Conservation (phyloP, 2,797 vertebrate species). For the Hemibagrus guttatus region DNA sequence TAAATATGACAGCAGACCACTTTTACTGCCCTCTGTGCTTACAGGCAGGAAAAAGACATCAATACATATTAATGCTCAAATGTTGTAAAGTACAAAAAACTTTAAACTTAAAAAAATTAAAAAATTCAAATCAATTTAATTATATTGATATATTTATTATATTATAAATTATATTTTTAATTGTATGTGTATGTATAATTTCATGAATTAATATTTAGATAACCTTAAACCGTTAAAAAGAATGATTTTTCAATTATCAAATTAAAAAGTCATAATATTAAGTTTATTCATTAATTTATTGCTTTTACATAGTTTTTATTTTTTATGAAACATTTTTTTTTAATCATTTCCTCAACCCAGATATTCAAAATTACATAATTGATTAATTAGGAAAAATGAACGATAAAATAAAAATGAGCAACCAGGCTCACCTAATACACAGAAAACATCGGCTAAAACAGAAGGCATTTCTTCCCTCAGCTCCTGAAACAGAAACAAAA, state of each 20-base stretch:
- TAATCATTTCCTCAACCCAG: background rate
- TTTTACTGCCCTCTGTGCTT: background rate
- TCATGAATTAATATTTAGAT: no score
- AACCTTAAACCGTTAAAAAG: background rate
- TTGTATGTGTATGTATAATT: no score
- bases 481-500: constrained; percentile 76
- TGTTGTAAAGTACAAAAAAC: background rate
- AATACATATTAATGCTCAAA: background rate
- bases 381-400: background rate
- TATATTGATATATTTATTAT: no score
- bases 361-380: background rate
- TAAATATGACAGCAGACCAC: background rate
- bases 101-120: background rate
- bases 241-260: background rate
- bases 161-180: no score
- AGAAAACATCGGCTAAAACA: constrained; percentile 96
- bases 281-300: background rate
- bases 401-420: background rate
- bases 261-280: background rate
- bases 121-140: no score
- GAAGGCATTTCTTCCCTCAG: constrained; percentile 94
- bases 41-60: background rate
- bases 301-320: background rate
- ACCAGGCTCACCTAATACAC: constrained; percentile 85
- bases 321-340: background rate